phyloP scores from a whole-genome alignment of 2,888 invertebrate species.

The Tricholauxania praeusta region DNA sequence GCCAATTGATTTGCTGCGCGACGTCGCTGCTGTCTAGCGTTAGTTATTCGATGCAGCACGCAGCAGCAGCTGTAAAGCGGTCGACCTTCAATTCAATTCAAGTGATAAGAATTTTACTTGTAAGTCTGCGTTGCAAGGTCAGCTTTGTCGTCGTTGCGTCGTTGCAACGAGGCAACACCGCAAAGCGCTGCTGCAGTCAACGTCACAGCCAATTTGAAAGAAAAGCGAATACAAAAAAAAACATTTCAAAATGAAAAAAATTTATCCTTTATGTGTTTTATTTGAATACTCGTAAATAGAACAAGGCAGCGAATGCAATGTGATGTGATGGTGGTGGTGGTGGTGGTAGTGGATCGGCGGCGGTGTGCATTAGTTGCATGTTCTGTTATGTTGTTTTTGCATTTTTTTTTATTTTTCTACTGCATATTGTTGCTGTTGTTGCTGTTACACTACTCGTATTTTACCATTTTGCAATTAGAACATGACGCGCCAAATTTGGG shows the following conservation, averaged over 20 bases:
- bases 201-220: no score
- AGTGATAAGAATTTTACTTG: slow-evolving; percentile 38
- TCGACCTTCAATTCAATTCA: slow-evolving; percentile 42
- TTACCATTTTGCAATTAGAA: slow-evolving; percentile 42
- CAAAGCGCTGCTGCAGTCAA: not conserved
- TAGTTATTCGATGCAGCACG: not conserved
- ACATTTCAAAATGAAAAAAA: not conserved
- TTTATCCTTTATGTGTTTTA: slow-evolving; percentile 42
- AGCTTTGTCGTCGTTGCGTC: slow-evolving; percentile 20
- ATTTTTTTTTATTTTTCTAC: not conserved
- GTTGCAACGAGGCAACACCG: no score
- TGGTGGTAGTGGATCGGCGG: not conserved
- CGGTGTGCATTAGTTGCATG: not conserved
- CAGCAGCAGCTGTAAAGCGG: slow-evolving; percentile 12
- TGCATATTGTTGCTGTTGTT: slow-evolving; percentile 5
- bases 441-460: slow-evolving; percentile 11
- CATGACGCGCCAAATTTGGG: slow-evolving; percentile 55
- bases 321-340: no score
- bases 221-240: no score
- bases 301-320: slow-evolving; percentile 34
- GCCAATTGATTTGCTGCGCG: slow-evolving; percentile 28
- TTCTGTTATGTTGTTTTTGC: not conserved
- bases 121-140: slow-evolving; percentile 38
- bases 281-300: slow-evolving; percentile 37
- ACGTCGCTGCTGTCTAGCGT: slow-evolving; percentile 23